Percentiles rank a stretch among this genome's conserved stretches.
phyloP scores from a whole-genome alignment of 2,797 vertebrate species.

The Peromyscus eremicus region DNA sequence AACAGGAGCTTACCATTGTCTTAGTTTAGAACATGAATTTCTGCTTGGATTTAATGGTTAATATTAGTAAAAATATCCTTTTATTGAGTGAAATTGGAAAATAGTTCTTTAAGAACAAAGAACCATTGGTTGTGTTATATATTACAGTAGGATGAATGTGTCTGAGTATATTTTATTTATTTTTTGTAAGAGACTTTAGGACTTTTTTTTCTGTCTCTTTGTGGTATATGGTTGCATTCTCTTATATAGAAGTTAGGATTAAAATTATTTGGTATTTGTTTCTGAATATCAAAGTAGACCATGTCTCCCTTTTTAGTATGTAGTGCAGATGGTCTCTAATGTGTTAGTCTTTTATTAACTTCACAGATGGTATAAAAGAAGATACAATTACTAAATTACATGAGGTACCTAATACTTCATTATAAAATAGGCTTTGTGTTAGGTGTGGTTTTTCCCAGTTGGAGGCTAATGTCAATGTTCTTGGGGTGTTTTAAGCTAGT shows the following conservation, averaged over 20 bases:
- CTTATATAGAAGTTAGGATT: neutral
- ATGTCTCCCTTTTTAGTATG: neutral
- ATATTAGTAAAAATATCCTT: constrained; percentile 25
- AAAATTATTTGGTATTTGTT: constrained; percentile 13
- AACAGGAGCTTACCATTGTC: constrained; percentile 58
- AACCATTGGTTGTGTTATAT: constrained; percentile 22
- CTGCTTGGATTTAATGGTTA: constrained; percentile 63
- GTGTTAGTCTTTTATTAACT: neutral
- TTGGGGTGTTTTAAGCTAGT: neutral
- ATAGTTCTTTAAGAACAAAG: constrained; percentile 23
- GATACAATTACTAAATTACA: neutral
- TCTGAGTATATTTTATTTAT: neutral
- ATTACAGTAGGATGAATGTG: neutral
- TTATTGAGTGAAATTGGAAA: constrained; percentile 37
- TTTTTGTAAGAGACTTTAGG: constrained; percentile 16
- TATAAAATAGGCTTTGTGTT: neutral
- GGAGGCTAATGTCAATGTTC: neutral
- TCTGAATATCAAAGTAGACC: neutral
- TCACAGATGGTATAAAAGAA: neutral
- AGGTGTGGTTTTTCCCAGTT: neutral
- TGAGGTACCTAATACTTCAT: neutral
- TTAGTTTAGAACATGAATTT: constrained; percentile 71
- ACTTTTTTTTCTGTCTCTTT: neutral
- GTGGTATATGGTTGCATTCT: neutral
- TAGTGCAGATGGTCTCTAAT: neutral